Percentiles rank a stretch among this genome's conserved stretches.
These are phyloP conservation scores for Panthera uncia DNA, from an alignment of 2,113 vertebrate genomes.

Conservation along the genomic window DNA sequence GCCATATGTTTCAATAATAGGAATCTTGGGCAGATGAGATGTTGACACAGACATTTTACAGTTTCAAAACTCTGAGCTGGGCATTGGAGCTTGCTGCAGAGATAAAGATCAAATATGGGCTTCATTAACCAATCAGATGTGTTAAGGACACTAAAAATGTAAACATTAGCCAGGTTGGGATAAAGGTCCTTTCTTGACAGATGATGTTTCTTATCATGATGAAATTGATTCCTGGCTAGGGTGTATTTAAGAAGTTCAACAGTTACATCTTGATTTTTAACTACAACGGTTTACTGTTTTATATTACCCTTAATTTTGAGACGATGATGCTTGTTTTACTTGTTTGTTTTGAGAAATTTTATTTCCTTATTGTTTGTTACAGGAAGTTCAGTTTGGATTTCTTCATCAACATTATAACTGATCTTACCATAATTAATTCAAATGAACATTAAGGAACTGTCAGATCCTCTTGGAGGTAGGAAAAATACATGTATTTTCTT, in stretches of 20 bases:
- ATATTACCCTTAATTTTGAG: background rate
- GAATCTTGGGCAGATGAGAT: background rate
- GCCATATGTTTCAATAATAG: background rate
- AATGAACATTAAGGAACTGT: background rate
- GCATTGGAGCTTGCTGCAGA: background rate
- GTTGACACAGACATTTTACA: background rate
- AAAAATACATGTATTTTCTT: background rate
- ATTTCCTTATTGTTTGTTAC: background rate
- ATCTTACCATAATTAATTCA: background rate
- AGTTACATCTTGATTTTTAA: background rate
- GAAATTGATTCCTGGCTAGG: background rate
- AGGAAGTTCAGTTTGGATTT: background rate
- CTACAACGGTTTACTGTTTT: background rate
- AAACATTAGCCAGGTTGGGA: background rate
- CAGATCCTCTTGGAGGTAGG: background rate
- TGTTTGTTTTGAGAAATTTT: slow-evolving; percentile 24
- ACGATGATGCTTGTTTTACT: background rate
- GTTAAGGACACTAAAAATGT: background rate
- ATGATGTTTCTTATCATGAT: slow-evolving; percentile 2
- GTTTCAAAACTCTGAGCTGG: background rate
- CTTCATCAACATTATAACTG: background rate
- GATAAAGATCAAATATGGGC: background rate
- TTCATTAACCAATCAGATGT: background rate
- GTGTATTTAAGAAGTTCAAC: background rate
- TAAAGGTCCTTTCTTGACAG: background rate